Base-by-base conservation (phyloP, 2,797 vertebrate species). In the Spinus pinus region DNA sequence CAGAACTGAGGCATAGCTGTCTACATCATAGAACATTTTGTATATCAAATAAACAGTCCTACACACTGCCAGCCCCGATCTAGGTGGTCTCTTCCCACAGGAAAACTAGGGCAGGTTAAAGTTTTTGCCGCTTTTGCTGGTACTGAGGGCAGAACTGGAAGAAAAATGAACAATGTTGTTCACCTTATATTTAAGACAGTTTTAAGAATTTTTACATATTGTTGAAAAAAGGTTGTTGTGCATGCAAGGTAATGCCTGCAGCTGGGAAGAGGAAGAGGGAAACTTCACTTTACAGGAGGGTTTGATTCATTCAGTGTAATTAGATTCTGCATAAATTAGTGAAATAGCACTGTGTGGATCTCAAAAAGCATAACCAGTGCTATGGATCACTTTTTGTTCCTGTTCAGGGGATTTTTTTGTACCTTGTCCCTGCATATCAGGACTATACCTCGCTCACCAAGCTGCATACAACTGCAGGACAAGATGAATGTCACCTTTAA, bases 31-130 rank as follows among this genome's bases (percentile, higher is more conserved):
- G 80, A 85, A 31, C 0, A 53, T 44, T 70, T 53, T 49, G 8
- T 27, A 4, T 49, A 74, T 30, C 24, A 73, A 75, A 62, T 16
- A 31, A 82, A 37, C 12, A 62, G 31, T 33, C 21, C 47, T 66
- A 13, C 9, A 37, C 33, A 51, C 10, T 18, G 17, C n/a, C 42
- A 74, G 21, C 12, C 50, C 62, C 0, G 0, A n/a, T 30, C 25
- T 58, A 1, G 18, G 17, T 12, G 12, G 24, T 31, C 7, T 88
- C 30, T 56, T 86, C 37, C 58, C 60, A 54, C 5, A 31, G 16
- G 39, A 16, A 78, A 88, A 21, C 3, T 8, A 27, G 7, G 2
- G 5, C 6, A 12, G 8, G 4, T 71, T 86, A 56, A 83, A 86
- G 14, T 23, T 56, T 7, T 44, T 72, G 24, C 9, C 14, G 33